These are phyloP conservation scores for Hydrocynus forskahlii DNA, from an alignment of 2,797 vertebrate species.

Conservation along the genomic window DNA sequence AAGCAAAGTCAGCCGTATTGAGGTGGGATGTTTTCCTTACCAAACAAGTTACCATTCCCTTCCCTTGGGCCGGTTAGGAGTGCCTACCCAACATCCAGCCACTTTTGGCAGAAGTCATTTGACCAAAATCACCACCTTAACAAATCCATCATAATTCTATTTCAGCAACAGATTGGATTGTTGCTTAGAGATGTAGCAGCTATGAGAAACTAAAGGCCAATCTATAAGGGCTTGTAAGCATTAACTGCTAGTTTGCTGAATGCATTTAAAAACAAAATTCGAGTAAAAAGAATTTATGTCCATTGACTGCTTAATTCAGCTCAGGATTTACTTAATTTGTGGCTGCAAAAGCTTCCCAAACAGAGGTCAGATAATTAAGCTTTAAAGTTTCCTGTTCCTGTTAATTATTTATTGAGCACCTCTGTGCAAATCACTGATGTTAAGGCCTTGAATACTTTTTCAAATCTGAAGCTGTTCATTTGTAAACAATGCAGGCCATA, in stretches of 20 bases:
- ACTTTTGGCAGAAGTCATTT: neutral
- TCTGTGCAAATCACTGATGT: neutral
- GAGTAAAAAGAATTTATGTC: slow-evolving; percentile 16
- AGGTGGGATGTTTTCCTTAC: neutral
- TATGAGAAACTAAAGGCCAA: neutral
- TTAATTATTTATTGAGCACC: slow-evolving; percentile 37
- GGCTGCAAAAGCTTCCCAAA: slow-evolving; percentile 8
- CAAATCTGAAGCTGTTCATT: neutral
- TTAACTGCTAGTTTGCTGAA: slow-evolving; percentile 24
- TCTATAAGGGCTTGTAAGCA: neutral
- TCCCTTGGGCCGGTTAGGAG: neutral
- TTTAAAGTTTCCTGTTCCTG: slow-evolving; percentile 11
- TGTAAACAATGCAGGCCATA: slow-evolving; percentile 5
- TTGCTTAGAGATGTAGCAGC: neutral
- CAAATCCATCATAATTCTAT: neutral
- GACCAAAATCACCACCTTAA: neutral
- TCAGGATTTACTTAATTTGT: slow-evolving; percentile 14
- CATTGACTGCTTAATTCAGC: slow-evolving; percentile 30
- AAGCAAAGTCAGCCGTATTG: slow-evolving; percentile 2
- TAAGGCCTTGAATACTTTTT: neutral
- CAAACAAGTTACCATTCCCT: neutral
- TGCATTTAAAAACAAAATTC: neutral
- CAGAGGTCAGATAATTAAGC: slow-evolving; percentile 18
- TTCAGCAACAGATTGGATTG: neutral
- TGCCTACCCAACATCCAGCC: neutral